Evolutionary conservation across 2,888 invertebrate species (phyloP), one percentile per base, ranked within the genome.

Genomic region (Camponotus fellah): DNA sequence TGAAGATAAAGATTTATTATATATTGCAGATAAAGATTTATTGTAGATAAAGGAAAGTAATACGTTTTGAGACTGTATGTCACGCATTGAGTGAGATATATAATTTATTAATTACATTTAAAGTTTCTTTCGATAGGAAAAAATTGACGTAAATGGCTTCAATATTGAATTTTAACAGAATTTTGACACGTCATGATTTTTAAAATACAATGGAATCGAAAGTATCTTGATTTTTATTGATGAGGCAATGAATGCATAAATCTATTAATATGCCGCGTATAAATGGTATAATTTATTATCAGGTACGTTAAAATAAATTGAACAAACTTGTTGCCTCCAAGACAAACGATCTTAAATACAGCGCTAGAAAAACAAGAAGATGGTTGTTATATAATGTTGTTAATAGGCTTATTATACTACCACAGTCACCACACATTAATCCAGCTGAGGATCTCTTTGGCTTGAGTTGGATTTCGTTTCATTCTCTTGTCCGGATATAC

Each of bases 381-480:
- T 10, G 17, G 9, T 71, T 37, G 6, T 72, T 3, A 32, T n/a
- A 26, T 9, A 58, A 58, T 26, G 2, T 71, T 37, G 26, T 40
- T 21, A 40, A 66, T 40, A 17, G 56, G 37, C 60, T 58, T 26
- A 40, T 26, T 40, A 26, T 40, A 26, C 17, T 2, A 6, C 2
- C 9, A 9, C 26, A 26, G 37, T 71, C 21, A 10, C 37, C 37
- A 14, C 14, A 53, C 34, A 9, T 71, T 58, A 26, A 72, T 26
- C 17, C 71, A 72, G 58, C 14, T 14, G 32, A 14, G 6, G 32
- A 69, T 58, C 21, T 64, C 34, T 49, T 49, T 49, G 8, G 49
- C 17, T 49, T 49, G 49, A 49, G n/a, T 49, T 26, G 43, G 17
- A 68, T 68, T 26, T 68, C 32, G 14, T 62, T 74, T 68, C 12